phyloP scores from a whole-genome alignment of 2,888 invertebrate species.

The Synanthedon andrenaeformis region DNA sequence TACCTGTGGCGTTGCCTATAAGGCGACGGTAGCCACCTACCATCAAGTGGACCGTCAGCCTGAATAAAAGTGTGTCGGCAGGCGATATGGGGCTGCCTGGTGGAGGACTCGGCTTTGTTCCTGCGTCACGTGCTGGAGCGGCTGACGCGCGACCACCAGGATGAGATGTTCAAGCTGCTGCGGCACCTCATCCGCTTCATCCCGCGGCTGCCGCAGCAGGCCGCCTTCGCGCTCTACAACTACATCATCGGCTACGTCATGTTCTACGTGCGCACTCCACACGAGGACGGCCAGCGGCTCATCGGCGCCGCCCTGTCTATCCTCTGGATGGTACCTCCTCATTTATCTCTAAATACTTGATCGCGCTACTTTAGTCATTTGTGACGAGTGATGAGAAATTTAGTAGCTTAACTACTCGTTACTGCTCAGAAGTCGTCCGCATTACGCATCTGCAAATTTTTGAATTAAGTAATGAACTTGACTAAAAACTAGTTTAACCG shows the following conservation, averaged over 20 bases:
- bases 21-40: too few species aligned
- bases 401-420: too few species aligned
- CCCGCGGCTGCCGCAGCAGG: conserved; percentile 93
- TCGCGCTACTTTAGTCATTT: too few species aligned
- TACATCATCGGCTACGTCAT: conserved; percentile 99
- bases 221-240: conserved; percentile 97
- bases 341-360: too few species aligned
- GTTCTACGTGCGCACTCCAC: conserved; percentile 97
- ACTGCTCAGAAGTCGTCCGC: too few species aligned
- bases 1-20: too few species aligned
- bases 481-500: too few species aligned
- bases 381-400: too few species aligned
- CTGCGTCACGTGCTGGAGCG: conserved; percentile 95
- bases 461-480: too few species aligned
- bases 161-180: conserved; percentile 92
- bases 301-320: conserved; percentile 95
- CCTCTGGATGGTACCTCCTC: conserved; percentile 88
- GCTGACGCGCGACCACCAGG: conserved; percentile 92
- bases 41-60: conserved; percentile 74
- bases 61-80: conserved; percentile 54
- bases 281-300: conserved; percentile 94
- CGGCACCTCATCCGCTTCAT: conserved; percentile 94
- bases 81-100: conserved; percentile 97
- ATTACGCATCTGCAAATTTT: too few species aligned
- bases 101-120: conserved; percentile 97